phyloP scores from a whole-genome alignment of 2,888 invertebrate genomes.

The Aspidiotus destructor region DNA sequence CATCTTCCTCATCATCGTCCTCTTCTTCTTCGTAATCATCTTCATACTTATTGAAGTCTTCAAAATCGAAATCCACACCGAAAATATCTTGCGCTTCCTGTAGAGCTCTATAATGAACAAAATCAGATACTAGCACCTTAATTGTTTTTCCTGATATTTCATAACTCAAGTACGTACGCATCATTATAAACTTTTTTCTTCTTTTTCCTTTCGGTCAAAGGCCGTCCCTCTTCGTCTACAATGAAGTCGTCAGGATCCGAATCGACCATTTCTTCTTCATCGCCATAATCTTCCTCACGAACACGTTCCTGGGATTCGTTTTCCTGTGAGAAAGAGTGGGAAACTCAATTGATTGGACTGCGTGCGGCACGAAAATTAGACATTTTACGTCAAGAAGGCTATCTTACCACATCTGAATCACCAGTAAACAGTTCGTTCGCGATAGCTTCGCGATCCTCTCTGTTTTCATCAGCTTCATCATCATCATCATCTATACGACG shows the following conservation, averaged over 20 bases:
- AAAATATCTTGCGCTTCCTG: constrained; percentile 99
- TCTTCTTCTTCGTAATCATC: constrained; percentile 79
- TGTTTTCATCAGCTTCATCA: constrained; percentile 67
- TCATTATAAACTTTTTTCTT: constrained; percentile 75
- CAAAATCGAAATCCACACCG: constrained; percentile 96
- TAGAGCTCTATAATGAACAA: constrained; percentile 50
- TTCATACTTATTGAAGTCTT: constrained; percentile 77
- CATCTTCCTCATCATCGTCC: constrained; percentile 64
- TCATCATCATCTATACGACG: constrained; percentile 79
- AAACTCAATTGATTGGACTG: constrained; percentile 16
- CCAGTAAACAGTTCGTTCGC: constrained; percentile 75
- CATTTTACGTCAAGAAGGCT: background rate
- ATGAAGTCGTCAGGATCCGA: constrained; percentile 73
- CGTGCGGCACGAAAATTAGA: background rate
- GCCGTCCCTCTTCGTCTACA: constrained; percentile 88
- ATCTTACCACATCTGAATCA: constrained; percentile 67
- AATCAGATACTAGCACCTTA: background rate
- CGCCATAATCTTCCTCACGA: constrained; percentile 69
- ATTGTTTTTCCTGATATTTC: background rate
- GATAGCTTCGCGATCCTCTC: constrained; percentile 72
- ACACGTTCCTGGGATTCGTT: constrained; percentile 62
- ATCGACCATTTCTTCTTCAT: constrained; percentile 65
- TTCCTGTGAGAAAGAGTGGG: constrained; percentile 49
- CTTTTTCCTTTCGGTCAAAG: constrained; percentile 70
- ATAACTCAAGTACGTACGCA: constrained; percentile 45